Percentiles rank a stretch among this genome's conserved stretches.
Evolutionary conservation across 1,140 invertebrate species (phyloP).

Genomic region (Macrocentrus cingulum): DNA sequence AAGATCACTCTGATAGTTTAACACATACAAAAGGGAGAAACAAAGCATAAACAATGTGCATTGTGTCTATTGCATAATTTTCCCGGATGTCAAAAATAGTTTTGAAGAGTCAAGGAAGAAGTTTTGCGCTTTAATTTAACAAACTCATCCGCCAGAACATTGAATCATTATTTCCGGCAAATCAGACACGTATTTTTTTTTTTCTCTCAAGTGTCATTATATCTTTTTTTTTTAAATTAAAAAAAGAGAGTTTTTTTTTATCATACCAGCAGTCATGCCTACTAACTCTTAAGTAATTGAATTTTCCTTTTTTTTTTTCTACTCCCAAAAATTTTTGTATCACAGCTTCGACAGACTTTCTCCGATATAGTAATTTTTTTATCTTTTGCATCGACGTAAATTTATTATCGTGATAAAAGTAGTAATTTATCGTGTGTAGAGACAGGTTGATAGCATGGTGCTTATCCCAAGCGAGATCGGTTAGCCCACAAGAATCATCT

Average conservation of each 20-base stretch:
- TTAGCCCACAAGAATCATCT: too few species aligned
- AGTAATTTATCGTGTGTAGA: background rate
- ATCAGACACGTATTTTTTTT: background rate
- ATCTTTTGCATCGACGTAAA: background rate
- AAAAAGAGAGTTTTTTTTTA: background rate
- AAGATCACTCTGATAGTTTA: too few species aligned
- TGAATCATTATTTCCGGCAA: slow-evolving; percentile 17
- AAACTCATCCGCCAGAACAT: background rate
- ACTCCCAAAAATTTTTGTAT: too few species aligned
- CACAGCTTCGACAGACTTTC: slow-evolving; percentile 1
- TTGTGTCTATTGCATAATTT: background rate
- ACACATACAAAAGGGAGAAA: too few species aligned
- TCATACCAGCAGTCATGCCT: background rate
- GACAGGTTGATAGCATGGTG: too few species aligned
- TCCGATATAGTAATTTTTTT: background rate
- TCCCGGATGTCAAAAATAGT: background rate
- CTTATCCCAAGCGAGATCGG: too few species aligned
- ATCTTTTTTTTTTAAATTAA: too few species aligned
- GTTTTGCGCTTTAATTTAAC: background rate
- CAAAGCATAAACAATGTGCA: background rate
- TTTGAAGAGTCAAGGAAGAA: background rate
- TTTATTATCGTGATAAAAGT: background rate
- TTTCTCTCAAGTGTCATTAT: background rate
- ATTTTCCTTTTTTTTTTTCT: background rate
- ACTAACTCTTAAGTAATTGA: background rate